Conservation (phyloP, 2,113 vertebrate species). For the Hemichromis elongatus region DNA sequence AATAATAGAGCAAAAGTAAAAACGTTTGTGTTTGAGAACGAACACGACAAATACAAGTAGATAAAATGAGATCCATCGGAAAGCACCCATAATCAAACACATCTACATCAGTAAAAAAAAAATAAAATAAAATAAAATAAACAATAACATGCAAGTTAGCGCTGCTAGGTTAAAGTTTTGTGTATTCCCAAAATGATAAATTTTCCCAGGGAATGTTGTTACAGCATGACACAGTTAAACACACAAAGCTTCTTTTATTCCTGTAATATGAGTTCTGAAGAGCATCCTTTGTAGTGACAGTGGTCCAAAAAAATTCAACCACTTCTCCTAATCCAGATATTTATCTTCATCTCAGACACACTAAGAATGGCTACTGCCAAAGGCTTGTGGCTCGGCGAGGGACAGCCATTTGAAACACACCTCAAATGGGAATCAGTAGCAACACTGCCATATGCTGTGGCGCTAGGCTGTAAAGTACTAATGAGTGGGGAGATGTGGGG, state of each 20-base stretch:
- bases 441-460: constrained; percentile 62
- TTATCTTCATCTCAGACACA: constrained; percentile 48
- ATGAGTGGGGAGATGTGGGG: constrained; percentile 57
- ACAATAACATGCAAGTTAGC: constrained; percentile 2
- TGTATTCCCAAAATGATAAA: neutral
- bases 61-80: neutral
- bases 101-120: neutral
- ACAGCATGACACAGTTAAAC: neutral
- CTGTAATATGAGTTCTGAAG: neutral
- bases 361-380: constrained; percentile 34
- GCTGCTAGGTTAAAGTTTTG: neutral
- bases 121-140: neutral
- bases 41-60: neutral
- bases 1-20: neutral
- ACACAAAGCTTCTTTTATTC: neutral
- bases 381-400: constrained; percentile 47
- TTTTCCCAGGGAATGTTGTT: neutral
- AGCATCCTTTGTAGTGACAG: constrained; percentile 37
- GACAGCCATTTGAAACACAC: constrained; percentile 48
- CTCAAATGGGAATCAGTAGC: constrained; percentile 54
- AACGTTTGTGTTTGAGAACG: neutral
- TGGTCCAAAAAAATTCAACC: neutral
- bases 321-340: constrained; percentile 32
- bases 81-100: neutral
- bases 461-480: constrained; percentile 56